phyloP scores from a whole-genome alignment of 2,113 vertebrate species.

The Sisor rabdophorus region DNA sequence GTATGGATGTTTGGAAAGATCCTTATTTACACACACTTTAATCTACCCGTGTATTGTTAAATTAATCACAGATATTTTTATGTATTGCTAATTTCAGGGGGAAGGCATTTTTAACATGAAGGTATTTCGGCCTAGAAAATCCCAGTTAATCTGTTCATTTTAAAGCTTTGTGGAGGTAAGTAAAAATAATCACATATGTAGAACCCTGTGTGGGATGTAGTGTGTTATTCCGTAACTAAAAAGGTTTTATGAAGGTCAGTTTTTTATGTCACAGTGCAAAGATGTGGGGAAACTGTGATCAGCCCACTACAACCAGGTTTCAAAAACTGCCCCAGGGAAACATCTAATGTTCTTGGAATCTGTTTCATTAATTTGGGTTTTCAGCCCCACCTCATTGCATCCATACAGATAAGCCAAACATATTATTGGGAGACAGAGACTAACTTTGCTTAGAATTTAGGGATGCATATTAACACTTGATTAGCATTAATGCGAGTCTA shows the following conservation, averaged over 20 bases:
- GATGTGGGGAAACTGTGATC: not conserved
- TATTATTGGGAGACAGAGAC: too few species aligned
- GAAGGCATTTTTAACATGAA: conserved; percentile 83
- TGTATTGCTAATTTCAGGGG: too few species aligned
- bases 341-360: not conserved
- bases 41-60: not conserved
- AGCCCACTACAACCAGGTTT: not conserved
- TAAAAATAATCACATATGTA: not conserved
- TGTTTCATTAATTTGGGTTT: not conserved
- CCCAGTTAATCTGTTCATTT: not conserved
- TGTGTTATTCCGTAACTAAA: not conserved
- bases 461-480: not conserved
- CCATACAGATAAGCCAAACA: not conserved
- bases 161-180: not conserved
- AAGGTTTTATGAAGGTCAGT: not conserved
- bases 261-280: not conserved
- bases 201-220: too few species aligned
- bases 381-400: not conserved
- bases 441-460: not conserved
- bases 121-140: conserved; percentile 53
- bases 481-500: not conserved
- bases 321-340: not conserved
- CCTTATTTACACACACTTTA: not conserved
- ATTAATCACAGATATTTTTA: too few species aligned
- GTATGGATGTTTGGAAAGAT: not conserved